Evolutionary conservation across 2,888 invertebrate genomes (phyloP).

Genomic region (Axea sp.): DNA sequence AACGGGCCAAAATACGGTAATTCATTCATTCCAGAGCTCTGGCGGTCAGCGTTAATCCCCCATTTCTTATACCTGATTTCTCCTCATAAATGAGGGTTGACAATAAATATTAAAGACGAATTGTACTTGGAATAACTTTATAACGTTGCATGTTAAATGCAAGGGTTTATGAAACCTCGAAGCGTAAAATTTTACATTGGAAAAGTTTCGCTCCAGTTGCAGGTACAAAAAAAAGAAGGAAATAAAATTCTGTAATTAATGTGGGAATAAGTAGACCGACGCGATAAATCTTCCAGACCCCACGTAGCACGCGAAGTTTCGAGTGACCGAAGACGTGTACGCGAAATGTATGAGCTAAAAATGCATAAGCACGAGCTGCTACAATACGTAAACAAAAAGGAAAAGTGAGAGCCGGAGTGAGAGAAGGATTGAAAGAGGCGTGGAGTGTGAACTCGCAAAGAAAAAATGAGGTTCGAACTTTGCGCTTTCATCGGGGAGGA

Average conservation of each 20-base stretch:
- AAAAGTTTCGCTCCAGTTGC: conserved; percentile 57
- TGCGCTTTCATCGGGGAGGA: not conserved
- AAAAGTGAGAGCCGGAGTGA: no score
- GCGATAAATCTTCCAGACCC: conserved; percentile 49
- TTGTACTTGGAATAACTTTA: conserved; percentile 16
- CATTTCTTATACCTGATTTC: no score
- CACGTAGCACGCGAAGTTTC: conserved; percentile 40
- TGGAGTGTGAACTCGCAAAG: no score
- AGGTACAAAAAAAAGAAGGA: conserved; percentile 44
- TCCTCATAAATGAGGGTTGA: no score
- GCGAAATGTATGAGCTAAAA: conserved; percentile 10
- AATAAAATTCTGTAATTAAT: conserved; percentile 50
- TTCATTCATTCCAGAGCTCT: no score
- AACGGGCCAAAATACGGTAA: no score
- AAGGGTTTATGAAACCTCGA: conserved; percentile 46
- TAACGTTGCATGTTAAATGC: conserved; percentile 24
- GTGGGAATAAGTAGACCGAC: conserved; percentile 51
- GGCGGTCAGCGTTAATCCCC: no score
- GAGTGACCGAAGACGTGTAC: conserved; percentile 31
- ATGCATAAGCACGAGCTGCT: conserved; percentile 8
- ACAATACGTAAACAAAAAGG: no score
- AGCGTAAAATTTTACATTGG: conserved; percentile 46
- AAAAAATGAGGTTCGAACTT: no score
- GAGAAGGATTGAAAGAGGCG: no score
- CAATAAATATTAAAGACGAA: no score